Conservation (phyloP, 2,888 invertebrate genomes). For the Nipponacmea schrenckii region DNA sequence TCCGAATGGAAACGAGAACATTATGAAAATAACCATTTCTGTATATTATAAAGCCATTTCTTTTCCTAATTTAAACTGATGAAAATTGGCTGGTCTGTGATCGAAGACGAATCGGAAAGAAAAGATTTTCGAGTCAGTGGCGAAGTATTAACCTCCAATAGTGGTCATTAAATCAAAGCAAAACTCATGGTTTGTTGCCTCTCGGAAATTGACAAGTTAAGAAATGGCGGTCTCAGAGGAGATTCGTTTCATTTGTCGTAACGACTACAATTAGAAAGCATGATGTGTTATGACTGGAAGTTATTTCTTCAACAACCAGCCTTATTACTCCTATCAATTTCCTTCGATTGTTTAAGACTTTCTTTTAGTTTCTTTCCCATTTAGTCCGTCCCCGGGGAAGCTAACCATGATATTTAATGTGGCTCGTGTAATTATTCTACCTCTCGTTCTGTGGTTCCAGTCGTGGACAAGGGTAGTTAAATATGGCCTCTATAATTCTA, state of each 20-base stretch:
- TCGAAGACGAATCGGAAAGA: not conserved
- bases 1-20: not conserved
- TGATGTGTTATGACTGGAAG: slow-evolving; percentile 3
- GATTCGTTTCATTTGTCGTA: slow-evolving; percentile 2
- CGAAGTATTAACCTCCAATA: not conserved
- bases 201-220: slow-evolving; percentile 5
- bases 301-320: not conserved
- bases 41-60: slow-evolving; percentile 1
- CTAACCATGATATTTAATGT: not conserved
- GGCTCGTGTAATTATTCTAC: not conserved
- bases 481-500: not conserved
- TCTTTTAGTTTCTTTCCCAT: not conserved
- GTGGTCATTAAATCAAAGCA: not conserved
- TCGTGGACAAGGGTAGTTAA: slow-evolving; percentile 2
- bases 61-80: not conserved
- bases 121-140: not conserved
- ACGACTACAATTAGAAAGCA: slow-evolving; percentile 1
- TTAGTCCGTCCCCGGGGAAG: not conserved
- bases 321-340: slow-evolving; percentile 2
- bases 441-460: not conserved
- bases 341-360: not conserved
- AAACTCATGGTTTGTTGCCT: not conserved
- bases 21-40: not conserved
- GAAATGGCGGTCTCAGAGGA: not conserved
- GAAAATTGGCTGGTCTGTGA: too few species aligned